Base-by-base conservation (phyloP, 2,797 vertebrate genomes). In the Neoniphon sammara region DNA sequence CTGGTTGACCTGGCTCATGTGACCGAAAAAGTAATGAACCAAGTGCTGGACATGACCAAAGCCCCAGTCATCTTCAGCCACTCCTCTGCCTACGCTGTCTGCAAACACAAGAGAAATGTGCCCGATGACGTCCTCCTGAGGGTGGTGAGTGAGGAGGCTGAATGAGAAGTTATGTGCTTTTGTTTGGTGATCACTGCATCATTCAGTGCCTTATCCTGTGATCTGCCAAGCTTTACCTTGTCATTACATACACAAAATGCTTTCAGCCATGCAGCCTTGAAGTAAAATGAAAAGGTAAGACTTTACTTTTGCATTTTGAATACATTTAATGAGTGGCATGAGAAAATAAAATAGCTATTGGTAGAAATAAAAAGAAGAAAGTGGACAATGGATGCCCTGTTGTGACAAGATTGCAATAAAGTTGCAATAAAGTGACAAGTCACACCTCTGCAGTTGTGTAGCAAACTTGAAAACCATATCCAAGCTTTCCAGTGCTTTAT, bases 51-150 rank as follows among this genome's bases (percentile, higher is more conserved):
- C 5, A 14, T 95, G 65, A 96, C 97, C 58, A 21, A 46, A 59
- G 97, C 97, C 0, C 97, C 97, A 0, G 90, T 98, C 70, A 95
- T 99, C 90, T 99, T 98, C 93, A 99, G 97, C 88, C 97, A 98
- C 87, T 99, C 97, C 0, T 98, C 97, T 0, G 96, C 97, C 68
- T 98, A 91, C 47, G 1, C 11, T 0, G 0, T 97, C 70, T 98
- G 97, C 75, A 5, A 0, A 0, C 87, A 94, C 83, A 90, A 75
- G 64, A 96, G 97, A 60, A 98, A 98, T 0, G 96, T 98, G n/a
- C 97, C 97, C 0, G 95, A 98, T 0, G 89, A 96, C 0, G 80
- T 98, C 36, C 96, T 98, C n/a, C 9, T 0, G 62, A 83, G 39
- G 84, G 94, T 98, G 95, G 97, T 98, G 87, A 95, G 96, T 47